Evolutionary conservation across 2,797 vertebrate genomes (phyloP).

Genomic region (Tragelaphus oryx): DNA sequence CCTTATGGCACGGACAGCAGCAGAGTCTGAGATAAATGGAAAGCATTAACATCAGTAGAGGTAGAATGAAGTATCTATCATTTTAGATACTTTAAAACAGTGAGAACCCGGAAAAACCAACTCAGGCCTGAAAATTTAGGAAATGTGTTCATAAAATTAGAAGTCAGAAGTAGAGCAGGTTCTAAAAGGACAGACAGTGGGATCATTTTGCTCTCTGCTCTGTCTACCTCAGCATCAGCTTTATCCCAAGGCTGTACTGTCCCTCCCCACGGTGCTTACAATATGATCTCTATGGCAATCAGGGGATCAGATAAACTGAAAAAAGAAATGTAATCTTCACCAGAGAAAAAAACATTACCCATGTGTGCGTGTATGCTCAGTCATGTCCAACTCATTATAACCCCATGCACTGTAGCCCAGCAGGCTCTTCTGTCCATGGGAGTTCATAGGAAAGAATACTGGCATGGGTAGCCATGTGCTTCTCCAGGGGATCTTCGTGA

Average conservation of each 20-base stretch:
- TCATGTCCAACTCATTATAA: neutral
- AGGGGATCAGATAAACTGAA: neutral
- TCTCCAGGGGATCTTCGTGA: neutral
- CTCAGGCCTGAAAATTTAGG: neutral
- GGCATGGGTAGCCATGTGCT: neutral
- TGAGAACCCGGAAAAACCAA: neutral
- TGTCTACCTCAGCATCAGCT: neutral
- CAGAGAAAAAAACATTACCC: neutral
- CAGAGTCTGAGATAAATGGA: neutral
- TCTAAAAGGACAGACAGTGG: neutral
- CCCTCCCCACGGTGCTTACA: fast-evolving
- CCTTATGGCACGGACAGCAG: neutral
- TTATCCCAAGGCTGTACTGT: neutral
- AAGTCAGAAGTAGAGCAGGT: neutral
- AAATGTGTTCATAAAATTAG: neutral
- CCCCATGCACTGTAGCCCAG: neutral
- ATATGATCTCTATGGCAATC: neutral
- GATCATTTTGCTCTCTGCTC: neutral
- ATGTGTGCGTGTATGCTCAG: fast-evolving
- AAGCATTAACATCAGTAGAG: neutral
- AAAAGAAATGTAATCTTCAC: neutral
- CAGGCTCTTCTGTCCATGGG: neutral
- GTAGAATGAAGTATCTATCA: neutral
- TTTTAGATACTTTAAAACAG: neutral
- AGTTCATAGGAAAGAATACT: neutral